These are phyloP conservation scores for Tribolium madens DNA, from an alignment of 1,140 invertebrate species.

Conservation along the genomic window DNA sequence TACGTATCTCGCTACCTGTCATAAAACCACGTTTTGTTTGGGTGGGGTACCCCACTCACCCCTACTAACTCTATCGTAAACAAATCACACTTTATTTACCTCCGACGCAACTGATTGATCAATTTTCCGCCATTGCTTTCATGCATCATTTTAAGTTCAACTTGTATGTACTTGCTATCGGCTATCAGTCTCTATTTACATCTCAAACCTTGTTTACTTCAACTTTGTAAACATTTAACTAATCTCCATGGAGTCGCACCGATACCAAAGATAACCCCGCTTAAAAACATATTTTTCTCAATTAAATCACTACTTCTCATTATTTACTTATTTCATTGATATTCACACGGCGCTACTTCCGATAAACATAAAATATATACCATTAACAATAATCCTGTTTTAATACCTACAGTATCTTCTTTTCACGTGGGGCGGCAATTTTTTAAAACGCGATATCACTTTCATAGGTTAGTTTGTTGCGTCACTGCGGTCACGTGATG, in stretches of 20 bases:
- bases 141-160: constrained; percentile 6
- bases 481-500: constrained; percentile 25
- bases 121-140: constrained; percentile 29
- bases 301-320: neutral
- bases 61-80: constrained; percentile 9
- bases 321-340: neutral
- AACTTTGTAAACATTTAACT: constrained; percentile 11
- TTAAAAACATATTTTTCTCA: neutral
- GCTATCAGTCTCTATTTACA: constrained; percentile 28
- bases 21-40: neutral
- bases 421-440: neutral
- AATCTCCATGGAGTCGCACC: neutral
- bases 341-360: constrained; percentile 10
- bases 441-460: neutral
- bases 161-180: neutral
- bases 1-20: constrained; percentile 25
- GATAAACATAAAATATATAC: constrained; percentile 25
- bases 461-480: constrained; percentile 22
- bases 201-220: constrained; percentile 13
- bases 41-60: constrained; percentile 26
- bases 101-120: constrained; percentile 5
- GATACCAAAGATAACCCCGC: constrained; percentile 23
- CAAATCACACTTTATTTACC: neutral
- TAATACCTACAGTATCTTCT: too few species aligned
- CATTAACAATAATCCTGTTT: neutral